phyloP scores from a whole-genome alignment of 35 echinoderm and acorn worm genomes.

The Stichopus chloronotus region DNA sequence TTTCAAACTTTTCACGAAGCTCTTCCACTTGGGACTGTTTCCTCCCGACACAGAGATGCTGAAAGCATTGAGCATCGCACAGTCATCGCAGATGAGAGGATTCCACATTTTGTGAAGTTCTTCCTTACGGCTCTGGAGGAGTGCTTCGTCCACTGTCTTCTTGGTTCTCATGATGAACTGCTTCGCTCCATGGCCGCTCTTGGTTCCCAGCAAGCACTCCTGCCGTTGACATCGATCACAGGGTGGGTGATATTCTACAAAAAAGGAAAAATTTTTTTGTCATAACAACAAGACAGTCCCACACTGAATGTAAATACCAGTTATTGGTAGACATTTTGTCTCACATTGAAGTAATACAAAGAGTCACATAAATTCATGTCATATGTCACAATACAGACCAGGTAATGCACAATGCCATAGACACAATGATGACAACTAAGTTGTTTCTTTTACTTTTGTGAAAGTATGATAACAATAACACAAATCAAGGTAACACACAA shows the following conservation, averaged over 20 bases:
- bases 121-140: not conserved
- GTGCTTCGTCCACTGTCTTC: no score
- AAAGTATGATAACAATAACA: no score
- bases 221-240: not conserved
- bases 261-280: not conserved
- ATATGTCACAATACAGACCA: no score
- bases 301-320: no score
- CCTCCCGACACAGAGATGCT: not conserved
- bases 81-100: slow-evolving; percentile 2
- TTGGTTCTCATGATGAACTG: not conserved
- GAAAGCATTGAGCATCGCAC: not conserved
- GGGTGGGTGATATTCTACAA: slow-evolving; percentile 1
- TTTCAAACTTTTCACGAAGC: slow-evolving; percentile 18
- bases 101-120: not conserved
- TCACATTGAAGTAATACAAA: no score
- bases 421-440: no score
- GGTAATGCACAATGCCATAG: no score
- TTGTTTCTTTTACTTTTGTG: no score
- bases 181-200: not conserved
- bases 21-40: not conserved
- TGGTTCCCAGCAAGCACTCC: slow-evolving; percentile 5
- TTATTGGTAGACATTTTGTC: no score
- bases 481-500: no score
- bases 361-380: no score
- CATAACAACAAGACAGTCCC: no score